Conservation (phyloP, 2,113 vertebrate species). For the Chloroceryle aenea region DNA sequence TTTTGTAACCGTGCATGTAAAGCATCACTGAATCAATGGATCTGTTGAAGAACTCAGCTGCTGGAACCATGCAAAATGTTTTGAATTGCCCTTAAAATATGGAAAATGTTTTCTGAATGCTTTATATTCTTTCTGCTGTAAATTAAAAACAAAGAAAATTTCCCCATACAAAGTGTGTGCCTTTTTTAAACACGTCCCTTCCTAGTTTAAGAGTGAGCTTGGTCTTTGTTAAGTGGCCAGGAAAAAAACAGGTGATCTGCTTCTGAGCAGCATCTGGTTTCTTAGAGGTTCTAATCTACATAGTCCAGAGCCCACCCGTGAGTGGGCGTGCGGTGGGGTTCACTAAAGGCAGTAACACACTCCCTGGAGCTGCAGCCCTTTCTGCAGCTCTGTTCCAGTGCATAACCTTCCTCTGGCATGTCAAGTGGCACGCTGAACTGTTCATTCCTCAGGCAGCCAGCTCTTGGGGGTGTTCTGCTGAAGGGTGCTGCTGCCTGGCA, state of each 20-base stretch:
- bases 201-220: background rate
- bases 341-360: no score
- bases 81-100: constrained; percentile 99
- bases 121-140: constrained; percentile 99
- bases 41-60: constrained; percentile 99
- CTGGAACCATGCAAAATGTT: constrained; percentile 99
- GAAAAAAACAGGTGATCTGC: rapidly evolving
- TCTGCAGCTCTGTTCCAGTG: background rate
- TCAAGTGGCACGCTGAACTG: background rate
- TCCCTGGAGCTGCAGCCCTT: background rate
- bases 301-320: rapidly evolving
- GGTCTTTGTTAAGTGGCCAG: no score
- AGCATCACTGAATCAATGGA: constrained; percentile 99
- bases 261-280: background rate
- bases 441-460: background rate
- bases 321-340: background rate
- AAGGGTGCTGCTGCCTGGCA: background rate
- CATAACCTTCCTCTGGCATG: rapidly evolving
- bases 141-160: constrained; percentile 99
- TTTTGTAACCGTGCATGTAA: constrained; percentile 99
- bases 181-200: constrained; percentile 22
- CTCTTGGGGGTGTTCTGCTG: background rate
- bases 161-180: constrained; percentile 77
- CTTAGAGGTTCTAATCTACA: rapidly evolving
- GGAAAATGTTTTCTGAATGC: constrained; percentile 99